Percentiles rank a stretch among this genome's conserved stretches.
These are phyloP conservation scores for Synergus gifuensis DNA, from an alignment of 2,888 invertebrate species.

Conservation along the genomic window DNA sequence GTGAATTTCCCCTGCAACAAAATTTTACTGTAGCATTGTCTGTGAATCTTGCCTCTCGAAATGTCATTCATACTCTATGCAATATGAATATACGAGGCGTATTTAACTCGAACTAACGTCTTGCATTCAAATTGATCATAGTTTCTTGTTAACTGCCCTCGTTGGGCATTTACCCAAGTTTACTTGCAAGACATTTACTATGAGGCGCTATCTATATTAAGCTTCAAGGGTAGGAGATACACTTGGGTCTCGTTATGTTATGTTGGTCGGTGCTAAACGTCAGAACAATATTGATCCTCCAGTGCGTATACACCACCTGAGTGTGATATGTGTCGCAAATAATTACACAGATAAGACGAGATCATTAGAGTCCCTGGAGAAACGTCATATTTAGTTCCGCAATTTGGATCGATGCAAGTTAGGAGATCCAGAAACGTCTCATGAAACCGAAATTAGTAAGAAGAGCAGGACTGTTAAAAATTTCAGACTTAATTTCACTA, in stretches of 20 bases:
- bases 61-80: too few species aligned
- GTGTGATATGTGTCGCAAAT: constrained; percentile 32
- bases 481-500: too few species aligned
- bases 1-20: too few species aligned
- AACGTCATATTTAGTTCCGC: background rate
- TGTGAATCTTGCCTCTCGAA: too few species aligned
- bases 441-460: background rate
- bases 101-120: background rate
- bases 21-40: too few species aligned
- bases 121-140: background rate
- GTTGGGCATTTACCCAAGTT: background rate
- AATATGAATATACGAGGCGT: too few species aligned
- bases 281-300: constrained; percentile 32
- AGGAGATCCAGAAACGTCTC: background rate
- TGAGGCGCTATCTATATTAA: background rate
- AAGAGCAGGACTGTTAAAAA: background rate
- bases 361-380: constrained; percentile 19
- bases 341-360: constrained; percentile 15
- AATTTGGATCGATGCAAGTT: background rate
- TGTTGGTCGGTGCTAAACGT: constrained; percentile 20
- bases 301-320: background rate
- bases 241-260: constrained; percentile 8
- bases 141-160: background rate
- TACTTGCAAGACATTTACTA: background rate
- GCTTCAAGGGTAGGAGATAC: background rate